These are phyloP conservation scores for Ditula angustiorana DNA, from an alignment of 2,888 invertebrate species.

Conservation along the genomic window DNA sequence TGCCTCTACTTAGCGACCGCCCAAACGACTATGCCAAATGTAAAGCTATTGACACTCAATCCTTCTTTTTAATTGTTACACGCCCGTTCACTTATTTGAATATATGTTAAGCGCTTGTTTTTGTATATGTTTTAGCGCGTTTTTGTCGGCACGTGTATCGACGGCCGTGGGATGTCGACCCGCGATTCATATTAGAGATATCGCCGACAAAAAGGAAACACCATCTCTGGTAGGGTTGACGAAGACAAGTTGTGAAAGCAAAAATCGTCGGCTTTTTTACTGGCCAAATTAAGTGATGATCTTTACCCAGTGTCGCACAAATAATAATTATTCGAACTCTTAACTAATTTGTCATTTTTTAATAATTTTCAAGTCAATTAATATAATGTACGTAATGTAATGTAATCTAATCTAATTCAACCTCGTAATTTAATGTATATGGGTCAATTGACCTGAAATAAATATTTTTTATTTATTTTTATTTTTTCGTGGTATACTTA, in stretches of 20 bases:
- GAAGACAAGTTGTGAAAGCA: neutral
- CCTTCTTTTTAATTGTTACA: slow-evolving; percentile 29
- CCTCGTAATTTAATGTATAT: no score
- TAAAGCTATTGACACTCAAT: slow-evolving; percentile 20
- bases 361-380: no score
- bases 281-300: no score
- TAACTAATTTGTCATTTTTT: no score
- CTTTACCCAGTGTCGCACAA: no score
- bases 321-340: no score
- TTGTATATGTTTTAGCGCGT: slow-evolving; percentile 8
- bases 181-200: slow-evolving; percentile 32
- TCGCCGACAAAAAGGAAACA: slow-evolving; percentile 24
- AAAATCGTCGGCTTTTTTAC: no score
- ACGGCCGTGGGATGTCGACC: slow-evolving; percentile 28
- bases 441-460: no score
- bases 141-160: slow-evolving; percentile 25
- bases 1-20: slow-evolving; percentile 5
- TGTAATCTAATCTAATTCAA: no score
- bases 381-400: no score
- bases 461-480: no score
- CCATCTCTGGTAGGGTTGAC: slow-evolving; percentile 16
- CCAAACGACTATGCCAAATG: neutral
- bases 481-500: no score
- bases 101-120: neutral
- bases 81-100: slow-evolving; percentile 4